Conservation (phyloP, 2,113 vertebrate species). For the Lates calcarifer region DNA sequence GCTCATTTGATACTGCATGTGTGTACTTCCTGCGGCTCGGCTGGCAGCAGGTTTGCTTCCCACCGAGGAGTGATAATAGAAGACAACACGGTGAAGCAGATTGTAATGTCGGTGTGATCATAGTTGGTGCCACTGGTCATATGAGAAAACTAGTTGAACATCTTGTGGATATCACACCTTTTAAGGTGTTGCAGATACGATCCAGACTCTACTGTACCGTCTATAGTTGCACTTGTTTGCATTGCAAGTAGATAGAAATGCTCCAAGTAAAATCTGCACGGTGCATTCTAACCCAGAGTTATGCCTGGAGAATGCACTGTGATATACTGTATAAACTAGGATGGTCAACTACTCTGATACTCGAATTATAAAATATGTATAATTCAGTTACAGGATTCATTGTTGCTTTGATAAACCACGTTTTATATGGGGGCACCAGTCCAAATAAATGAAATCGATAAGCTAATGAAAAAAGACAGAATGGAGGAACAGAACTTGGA, state of each 20-base stretch:
- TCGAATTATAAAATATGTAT: too few relatives aligned
- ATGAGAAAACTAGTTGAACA: conserved; percentile 45
- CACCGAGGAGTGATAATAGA: conserved; percentile 36
- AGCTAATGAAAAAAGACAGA: not conserved
- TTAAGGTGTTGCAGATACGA: conserved; percentile 53
- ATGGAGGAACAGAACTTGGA: not conserved
- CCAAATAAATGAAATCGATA: not conserved
- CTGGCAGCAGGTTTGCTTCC: conserved; percentile 48
- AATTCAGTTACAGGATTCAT: not conserved
- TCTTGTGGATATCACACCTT: conserved; percentile 59
- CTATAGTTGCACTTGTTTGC: not conserved
- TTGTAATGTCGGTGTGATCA: conserved; percentile 38
- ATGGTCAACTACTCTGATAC: not conserved
- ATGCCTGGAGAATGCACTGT: conserved; percentile 12
- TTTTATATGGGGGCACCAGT: not conserved
- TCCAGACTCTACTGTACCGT: conserved; percentile 10
- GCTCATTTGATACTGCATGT: conserved; percentile 1
- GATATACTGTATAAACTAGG: not conserved
- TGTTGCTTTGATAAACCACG: not conserved
- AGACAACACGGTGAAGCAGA: conserved; percentile 53
- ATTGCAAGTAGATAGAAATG: not conserved
- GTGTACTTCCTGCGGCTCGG: conserved; percentile 35
- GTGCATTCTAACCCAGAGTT: not conserved
- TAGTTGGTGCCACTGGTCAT: conserved; percentile 27
- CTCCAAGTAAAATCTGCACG: not conserved